Conservation (phyloP, 2,888 invertebrate genomes). For the Drosophila emarginata region DNA sequence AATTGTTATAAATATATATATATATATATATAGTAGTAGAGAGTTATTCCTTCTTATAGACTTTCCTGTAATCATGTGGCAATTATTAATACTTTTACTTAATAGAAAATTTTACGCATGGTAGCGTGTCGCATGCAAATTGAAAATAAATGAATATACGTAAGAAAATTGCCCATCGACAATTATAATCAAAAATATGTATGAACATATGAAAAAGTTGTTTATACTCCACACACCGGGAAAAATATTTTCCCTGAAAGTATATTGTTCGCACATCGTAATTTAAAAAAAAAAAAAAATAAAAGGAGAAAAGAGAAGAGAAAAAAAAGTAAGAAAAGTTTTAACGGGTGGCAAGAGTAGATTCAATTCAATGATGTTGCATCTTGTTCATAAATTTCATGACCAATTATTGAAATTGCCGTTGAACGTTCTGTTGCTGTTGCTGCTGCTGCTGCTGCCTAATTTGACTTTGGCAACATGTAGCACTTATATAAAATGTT, state of each 20-base stretch:
- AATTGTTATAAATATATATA: too few species aligned
- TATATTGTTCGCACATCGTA: conserved; percentile 72
- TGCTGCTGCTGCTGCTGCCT: conserved; percentile 28
- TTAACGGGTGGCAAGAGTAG: conserved; percentile 18
- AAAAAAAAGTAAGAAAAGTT: background rate
- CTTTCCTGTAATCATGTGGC: conserved; percentile 72
- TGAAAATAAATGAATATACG: conserved; percentile 32
- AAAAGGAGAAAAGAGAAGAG: background rate
- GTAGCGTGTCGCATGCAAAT: conserved; percentile 73
- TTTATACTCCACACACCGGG: conserved; percentile 1
- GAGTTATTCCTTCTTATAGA: too few species aligned
- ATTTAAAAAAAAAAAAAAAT: conserved; percentile 40
- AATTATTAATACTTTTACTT: conserved; percentile 74
- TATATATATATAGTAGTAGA: too few species aligned
- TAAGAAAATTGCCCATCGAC: conserved; percentile 6
- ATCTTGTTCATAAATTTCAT: conserved; percentile 71
- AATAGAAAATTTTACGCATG: conserved; percentile 66
- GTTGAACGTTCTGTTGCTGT: conserved; percentile 56
- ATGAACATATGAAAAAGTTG: conserved; percentile 6
- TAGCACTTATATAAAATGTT: conserved; percentile 37
- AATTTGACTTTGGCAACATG: conserved; percentile 5
- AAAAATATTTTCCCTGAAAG: background rate
- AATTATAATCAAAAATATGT: conserved; percentile 18
- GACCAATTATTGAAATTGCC: conserved; percentile 79
- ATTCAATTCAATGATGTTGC: conserved; percentile 44